Evolutionary conservation across 2,113 vertebrate species (phyloP).

Genomic region (Phylloscopus trochiloides): DNA sequence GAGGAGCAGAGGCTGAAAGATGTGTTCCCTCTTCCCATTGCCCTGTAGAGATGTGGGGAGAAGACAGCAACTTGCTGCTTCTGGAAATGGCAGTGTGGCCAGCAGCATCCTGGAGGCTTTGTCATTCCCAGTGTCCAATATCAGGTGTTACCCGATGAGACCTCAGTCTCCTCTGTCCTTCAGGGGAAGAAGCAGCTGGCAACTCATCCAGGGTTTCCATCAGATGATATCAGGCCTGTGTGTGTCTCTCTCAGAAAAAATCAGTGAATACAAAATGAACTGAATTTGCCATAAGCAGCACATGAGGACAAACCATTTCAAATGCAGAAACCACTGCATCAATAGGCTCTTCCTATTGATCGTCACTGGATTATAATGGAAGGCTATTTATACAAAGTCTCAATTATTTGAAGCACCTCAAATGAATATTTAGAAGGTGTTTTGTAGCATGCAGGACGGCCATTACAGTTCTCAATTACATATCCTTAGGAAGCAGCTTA

Average conservation of each 20-base stretch:
- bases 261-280: not conserved
- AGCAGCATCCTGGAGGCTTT: not conserved
- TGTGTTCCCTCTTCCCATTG: not conserved
- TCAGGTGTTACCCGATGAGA: fast-evolving
- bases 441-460: not conserved
- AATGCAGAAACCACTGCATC: not conserved
- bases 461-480: not conserved
- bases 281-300: not conserved
- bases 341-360: not conserved
- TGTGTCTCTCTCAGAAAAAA: not conserved
- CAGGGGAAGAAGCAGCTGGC: not conserved
- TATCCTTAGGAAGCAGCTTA: not conserved
- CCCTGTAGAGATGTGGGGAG: not conserved
- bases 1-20: not conserved
- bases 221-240: not conserved
- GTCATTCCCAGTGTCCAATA: not conserved
- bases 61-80: not conserved
- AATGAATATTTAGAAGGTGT: not conserved
- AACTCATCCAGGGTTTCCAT: not conserved
- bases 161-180: not conserved
- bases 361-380: not conserved
- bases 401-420: not conserved
- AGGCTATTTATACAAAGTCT: not conserved
- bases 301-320: not conserved
- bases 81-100: not conserved